Evolutionary conservation across 2,797 vertebrate genomes (phyloP), one percentile per base, ranked within the genome.

Genomic region (Pogonophryne albipinna): DNA sequence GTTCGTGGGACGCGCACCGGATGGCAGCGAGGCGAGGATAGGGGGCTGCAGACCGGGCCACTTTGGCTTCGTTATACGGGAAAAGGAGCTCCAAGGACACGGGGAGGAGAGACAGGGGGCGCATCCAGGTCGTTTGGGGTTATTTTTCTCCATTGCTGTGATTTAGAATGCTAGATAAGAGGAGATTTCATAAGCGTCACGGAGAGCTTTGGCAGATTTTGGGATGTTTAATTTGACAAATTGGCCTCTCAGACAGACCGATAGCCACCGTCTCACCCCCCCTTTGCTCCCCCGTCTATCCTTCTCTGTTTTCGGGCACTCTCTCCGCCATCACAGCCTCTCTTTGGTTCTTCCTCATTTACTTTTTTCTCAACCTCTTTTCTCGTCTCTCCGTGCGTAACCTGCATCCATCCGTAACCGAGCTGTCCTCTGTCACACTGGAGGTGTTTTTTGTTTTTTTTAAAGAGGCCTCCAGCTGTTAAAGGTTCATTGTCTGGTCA

Each of bases 1-100:
- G 34, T 6, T 2, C 23, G 27, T 7, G 19, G 56, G 78, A 71
- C 67, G 86, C 77, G 68, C 75, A 52, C 71, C 9, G 61, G 71
- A 57, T 53, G 65, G 34, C 51, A 70, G 70, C 42, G 61, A 65
- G 59, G 20, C 42, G 81, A 71, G 57, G 58, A 20, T 20, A 31
- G 58, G 79, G 69, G 73, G 68, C 59, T 80, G 69, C 50, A 15
- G 67, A 80, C 74, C 51, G 77, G 79, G 77, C 59, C 89, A 89
- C 79, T 87, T 69, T 71, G 56, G 55, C 85, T 80, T 70, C 82
- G 63, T 66, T 72, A 7, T 38, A 52, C 57, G 64, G 79, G 66
- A 71, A 79, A 41, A 66, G 65, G 65, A 82, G 89, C 85, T 82
- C 85, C 88, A 91, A 89, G 91, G 91, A 90, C 90, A 89, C 83